These are phyloP conservation scores for Willisornis vidua DNA, from an alignment of 2,113 vertebrate species.

Conservation along the genomic window DNA sequence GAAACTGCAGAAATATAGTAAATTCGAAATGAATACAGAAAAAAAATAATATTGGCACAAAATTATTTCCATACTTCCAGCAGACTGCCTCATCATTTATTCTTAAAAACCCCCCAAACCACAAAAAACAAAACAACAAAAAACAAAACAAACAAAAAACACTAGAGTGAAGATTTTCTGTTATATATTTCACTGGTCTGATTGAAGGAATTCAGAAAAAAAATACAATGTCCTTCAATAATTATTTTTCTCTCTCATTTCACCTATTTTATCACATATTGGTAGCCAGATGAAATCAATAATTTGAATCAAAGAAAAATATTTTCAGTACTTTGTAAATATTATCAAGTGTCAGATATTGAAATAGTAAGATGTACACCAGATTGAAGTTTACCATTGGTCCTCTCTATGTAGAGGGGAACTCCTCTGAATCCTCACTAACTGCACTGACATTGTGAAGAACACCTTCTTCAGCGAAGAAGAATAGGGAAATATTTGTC, in stretches of 20 bases:
- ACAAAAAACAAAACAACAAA: no score
- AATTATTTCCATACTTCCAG: background rate
- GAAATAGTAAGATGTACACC: background rate
- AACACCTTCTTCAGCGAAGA: background rate
- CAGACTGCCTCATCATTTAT: background rate
- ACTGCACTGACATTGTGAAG: background rate
- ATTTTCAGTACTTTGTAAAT: background rate
- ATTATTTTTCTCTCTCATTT: background rate
- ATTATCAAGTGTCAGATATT: background rate
- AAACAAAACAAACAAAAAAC: background rate
- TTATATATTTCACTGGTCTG: background rate
- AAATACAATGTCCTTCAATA: background rate
- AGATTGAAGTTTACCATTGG: background rate
- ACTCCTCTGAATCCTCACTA: background rate
- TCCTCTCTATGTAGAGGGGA: background rate
- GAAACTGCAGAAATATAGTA: background rate
- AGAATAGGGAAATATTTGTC: background rate
- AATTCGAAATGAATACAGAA: background rate
- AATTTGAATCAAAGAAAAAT: background rate
- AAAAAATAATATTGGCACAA: background rate
- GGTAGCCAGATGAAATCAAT: background rate
- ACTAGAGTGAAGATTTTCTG: background rate
- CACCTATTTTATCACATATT: background rate
- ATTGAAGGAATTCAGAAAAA: background rate
- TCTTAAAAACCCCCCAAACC: background rate